Conservation (phyloP, 2,888 invertebrate genomes). For the Calephelis perditalis region DNA sequence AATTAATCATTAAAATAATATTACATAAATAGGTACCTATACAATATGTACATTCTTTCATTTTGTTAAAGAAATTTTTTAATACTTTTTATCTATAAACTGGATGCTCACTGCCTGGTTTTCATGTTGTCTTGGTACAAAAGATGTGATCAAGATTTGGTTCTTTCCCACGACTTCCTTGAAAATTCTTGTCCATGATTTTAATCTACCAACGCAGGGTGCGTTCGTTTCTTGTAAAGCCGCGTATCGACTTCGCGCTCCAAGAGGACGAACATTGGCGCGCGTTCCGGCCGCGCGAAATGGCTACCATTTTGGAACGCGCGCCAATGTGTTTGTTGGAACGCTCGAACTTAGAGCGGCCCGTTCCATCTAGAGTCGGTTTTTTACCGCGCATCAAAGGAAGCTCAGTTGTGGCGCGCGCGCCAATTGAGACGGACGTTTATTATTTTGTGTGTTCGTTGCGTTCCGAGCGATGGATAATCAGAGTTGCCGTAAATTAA, state of each 20-base stretch:
- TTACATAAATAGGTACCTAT: too few species aligned
- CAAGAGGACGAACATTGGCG: slow-evolving; percentile 25
- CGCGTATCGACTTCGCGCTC: slow-evolving; percentile 26
- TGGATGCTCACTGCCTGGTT: too few species aligned
- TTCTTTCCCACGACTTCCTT: too few species aligned
- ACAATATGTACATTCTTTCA: too few species aligned
- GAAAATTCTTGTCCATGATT: too few species aligned
- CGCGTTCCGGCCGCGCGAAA: slow-evolving; percentile 27
- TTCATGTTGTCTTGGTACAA: too few species aligned
- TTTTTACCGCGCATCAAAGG: slow-evolving; percentile 26
- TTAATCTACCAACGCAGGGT: too few species aligned
- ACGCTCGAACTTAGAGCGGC: slow-evolving; percentile 23
- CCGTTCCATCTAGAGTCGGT: slow-evolving; percentile 21
- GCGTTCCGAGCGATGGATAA: slow-evolving; percentile 16
- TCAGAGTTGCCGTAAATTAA: slow-evolving; percentile 24
- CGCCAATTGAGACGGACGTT: slow-evolving; percentile 24
- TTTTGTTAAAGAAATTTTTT: too few species aligned
- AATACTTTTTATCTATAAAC: too few species aligned
- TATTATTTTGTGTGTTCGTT: slow-evolving; percentile 21
- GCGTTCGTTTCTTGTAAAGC: slow-evolving; percentile 15
- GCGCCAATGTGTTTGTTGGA: slow-evolving; percentile 30
- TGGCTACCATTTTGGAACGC: slow-evolving; percentile 29
- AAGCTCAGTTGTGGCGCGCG: slow-evolving; percentile 27
- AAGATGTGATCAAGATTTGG: too few species aligned
- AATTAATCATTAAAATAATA: too few species aligned